phyloP scores from a whole-genome alignment of 2,888 invertebrate genomes.

The Ectropis crepuscularia region DNA sequence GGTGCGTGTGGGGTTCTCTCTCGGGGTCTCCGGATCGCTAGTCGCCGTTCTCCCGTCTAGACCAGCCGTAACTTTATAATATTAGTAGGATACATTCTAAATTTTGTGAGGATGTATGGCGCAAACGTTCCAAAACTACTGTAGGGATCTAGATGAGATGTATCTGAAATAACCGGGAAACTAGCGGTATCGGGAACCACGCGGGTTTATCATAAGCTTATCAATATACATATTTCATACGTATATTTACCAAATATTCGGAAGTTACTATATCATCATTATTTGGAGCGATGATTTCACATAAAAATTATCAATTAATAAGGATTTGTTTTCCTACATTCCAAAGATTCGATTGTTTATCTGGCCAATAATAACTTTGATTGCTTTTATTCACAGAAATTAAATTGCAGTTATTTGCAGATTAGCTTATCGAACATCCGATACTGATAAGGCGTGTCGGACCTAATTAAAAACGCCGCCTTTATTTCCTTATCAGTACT shows the following conservation, averaged over 20 bases:
- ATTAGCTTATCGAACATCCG: conserved; percentile 11
- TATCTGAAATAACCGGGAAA: too few species aligned
- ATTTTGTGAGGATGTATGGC: too few species aligned
- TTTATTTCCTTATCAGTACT: too few species aligned
- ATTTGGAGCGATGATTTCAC: conserved; percentile 17
- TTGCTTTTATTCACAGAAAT: neutral
- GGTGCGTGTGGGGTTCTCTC: too few species aligned
- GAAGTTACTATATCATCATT: conserved; percentile 2
- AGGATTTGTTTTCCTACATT: neutral
- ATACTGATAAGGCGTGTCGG: neutral
- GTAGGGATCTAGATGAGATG: too few species aligned
- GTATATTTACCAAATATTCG: neutral
- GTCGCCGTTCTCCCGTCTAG: too few species aligned
- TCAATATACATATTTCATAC: neutral
- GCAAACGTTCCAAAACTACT: too few species aligned
- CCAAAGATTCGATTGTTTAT: conserved; percentile 2
- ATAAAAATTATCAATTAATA: conserved; percentile 5
- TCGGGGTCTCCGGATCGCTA: too few species aligned
- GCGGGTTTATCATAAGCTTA: too few species aligned
- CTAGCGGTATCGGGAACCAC: too few species aligned
- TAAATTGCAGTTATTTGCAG: neutral
- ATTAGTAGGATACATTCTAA: too few species aligned
- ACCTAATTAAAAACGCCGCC: conserved; percentile 4
- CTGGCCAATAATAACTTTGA: neutral
- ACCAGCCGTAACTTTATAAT: too few species aligned